Evolutionary conservation across 2,888 invertebrate genomes (phyloP).

Genomic region (Clunio marinus): DNA sequence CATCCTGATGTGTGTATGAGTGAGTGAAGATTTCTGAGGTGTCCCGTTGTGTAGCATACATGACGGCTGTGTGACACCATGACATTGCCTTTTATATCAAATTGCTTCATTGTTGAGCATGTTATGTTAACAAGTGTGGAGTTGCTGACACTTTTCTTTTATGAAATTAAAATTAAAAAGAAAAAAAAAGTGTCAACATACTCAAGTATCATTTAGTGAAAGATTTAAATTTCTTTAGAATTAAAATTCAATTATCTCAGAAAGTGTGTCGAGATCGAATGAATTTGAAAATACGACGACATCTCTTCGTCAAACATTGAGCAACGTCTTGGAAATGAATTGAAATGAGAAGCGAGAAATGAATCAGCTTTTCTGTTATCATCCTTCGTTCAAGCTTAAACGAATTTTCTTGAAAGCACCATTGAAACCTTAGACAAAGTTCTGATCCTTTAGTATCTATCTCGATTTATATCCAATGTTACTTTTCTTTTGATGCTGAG

Average conservation of each 20-base stretch:
- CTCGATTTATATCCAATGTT: constrained; percentile 5
- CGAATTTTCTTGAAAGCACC: constrained; percentile 9
- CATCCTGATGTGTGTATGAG: constrained; percentile 25
- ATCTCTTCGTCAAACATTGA: too few relatives aligned
- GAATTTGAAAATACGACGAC: too few relatives aligned
- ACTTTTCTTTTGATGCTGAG: background rate
- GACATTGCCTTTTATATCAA: constrained; percentile 1
- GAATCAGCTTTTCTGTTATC: background rate
- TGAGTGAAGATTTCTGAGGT: constrained; percentile 1
- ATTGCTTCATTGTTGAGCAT: too few relatives aligned
- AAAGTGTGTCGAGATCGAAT: too few relatives aligned
- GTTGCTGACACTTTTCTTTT: constrained; percentile 1
- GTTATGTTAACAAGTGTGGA: constrained; percentile 2
- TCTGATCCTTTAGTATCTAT: background rate
- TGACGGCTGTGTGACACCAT: constrained; percentile 1
- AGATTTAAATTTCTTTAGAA: background rate
- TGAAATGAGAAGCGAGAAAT: background rate
- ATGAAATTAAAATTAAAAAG: too few relatives aligned
- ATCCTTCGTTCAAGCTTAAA: background rate
- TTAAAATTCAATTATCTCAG: constrained; percentile 8
- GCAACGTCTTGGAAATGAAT: too few relatives aligned
- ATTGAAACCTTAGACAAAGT: background rate
- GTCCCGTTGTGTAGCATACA: constrained; percentile 28
- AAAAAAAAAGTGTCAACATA: background rate
- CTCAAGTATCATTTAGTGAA: too few relatives aligned